A percentile compares a stretch with the other conserved stretches of the same genome.
These are phyloP conservation scores for Patella pellucida DNA, from an alignment of 2,888 invertebrate species.

Conservation along the genomic window DNA sequence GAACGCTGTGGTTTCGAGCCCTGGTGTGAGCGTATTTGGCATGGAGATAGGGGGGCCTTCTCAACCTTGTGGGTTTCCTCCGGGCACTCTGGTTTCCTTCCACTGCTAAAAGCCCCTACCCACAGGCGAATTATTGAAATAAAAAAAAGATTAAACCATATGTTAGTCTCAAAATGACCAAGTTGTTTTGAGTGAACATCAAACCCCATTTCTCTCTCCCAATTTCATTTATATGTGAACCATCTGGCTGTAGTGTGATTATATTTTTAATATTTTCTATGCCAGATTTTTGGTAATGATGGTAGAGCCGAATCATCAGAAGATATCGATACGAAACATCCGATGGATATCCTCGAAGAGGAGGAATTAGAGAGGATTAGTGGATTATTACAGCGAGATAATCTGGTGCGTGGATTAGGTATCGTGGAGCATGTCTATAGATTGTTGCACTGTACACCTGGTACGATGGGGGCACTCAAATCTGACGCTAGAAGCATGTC, in stretches of 20 bases:
- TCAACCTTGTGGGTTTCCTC: too few species aligned
- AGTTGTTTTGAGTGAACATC: too few species aligned
- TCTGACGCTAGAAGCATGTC: conserved; percentile 53
- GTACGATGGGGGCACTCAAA: conserved; percentile 64
- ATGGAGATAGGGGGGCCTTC: too few species aligned
- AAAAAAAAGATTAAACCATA: too few species aligned
- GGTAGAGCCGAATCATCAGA: conserved; percentile 38
- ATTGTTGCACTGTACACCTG: conserved; percentile 67
- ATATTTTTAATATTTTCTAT: neutral
- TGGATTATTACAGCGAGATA: conserved; percentile 69
- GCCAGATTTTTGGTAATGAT: conserved; percentile 8
- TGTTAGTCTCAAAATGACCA: too few species aligned
- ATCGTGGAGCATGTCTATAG: conserved; percentile 69
- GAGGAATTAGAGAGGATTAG: conserved; percentile 70
- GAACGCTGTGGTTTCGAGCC: too few species aligned
- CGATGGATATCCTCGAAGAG: conserved; percentile 68
- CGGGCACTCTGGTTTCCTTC: too few species aligned
- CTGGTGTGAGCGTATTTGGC: too few species aligned
- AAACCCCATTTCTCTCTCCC: too few species aligned
- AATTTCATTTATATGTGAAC: too few species aligned
- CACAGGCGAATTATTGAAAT: too few species aligned
- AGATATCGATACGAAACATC: conserved; percentile 65
- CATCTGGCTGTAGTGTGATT: neutral
- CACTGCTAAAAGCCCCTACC: too few species aligned
- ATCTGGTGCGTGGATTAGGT: conserved; percentile 69